These are phyloP conservation scores for Pyxicephalus adspersus DNA, from an alignment of 2,113 vertebrate genomes.

Conservation along the genomic window DNA sequence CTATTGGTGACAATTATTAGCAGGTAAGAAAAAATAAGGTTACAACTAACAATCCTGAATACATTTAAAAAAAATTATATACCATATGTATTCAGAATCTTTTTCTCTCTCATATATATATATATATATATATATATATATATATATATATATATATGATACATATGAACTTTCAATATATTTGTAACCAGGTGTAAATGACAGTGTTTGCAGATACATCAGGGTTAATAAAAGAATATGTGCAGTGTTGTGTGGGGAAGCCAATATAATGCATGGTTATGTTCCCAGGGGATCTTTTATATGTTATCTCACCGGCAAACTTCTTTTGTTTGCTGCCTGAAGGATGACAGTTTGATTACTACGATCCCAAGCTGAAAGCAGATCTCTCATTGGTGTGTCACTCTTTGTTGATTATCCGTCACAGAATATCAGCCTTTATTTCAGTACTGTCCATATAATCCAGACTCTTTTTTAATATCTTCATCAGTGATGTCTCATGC, in stretches of 20 bases:
- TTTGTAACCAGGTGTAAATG: not conserved
- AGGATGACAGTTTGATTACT: slow-evolving; percentile 55
- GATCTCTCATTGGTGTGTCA: slow-evolving; percentile 50
- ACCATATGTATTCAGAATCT: no score
- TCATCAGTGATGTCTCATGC: slow-evolving; percentile 28
- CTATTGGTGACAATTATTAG: no score
- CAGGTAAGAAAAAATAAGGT: no score
- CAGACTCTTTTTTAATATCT: slow-evolving; percentile 30
- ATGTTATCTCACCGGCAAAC: slow-evolving; percentile 46
- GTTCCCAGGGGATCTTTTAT: slow-evolving; percentile 43
- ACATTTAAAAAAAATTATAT: no score
- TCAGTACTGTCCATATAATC: slow-evolving; percentile 27
- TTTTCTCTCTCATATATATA: no score
- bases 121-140: no score
- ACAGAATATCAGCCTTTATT: slow-evolving; percentile 46
- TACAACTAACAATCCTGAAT: no score
- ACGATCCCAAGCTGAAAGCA: slow-evolving; percentile 36
- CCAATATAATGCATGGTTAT: slow-evolving; percentile 45
- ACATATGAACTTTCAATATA: no score
- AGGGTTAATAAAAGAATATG: slow-evolving; percentile 24
- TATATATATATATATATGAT: no score
- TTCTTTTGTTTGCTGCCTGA: slow-evolving; percentile 48
- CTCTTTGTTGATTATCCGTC: slow-evolving; percentile 54
- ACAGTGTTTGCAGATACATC: not conserved
- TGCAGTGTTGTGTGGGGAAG: not conserved